Conservation (phyloP, 2,888 invertebrate species). For the Lochmaea crataegi region DNA sequence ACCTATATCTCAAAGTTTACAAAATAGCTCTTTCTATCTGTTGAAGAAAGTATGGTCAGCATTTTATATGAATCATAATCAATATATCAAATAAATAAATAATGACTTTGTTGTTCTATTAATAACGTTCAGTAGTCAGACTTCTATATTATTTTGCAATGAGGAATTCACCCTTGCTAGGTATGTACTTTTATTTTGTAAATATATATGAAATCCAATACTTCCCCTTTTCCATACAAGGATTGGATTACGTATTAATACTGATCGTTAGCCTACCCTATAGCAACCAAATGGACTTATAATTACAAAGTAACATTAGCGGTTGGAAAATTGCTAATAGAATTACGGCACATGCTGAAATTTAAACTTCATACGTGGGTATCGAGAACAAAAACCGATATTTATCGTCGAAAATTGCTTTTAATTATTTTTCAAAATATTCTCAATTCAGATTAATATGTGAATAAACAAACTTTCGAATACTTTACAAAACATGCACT, state of each 20-base stretch:
- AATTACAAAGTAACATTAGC: background rate
- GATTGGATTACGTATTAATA: slow-evolving; percentile 5
- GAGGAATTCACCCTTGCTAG: background rate
- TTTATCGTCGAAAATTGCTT: too few species aligned
- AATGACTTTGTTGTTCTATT: background rate
- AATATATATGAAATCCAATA: slow-evolving; percentile 1
- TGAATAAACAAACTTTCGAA: too few species aligned
- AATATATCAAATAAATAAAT: too few species aligned
- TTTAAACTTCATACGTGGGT: background rate
- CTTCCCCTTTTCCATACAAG: slow-evolving; percentile 7
- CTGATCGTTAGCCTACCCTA: slow-evolving; percentile 3
- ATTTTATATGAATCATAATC: too few species aligned
- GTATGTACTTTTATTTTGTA: background rate
- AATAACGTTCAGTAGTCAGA: background rate
- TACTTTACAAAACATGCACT: too few species aligned
- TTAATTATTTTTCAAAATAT: too few species aligned
- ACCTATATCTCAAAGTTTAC: too few species aligned
- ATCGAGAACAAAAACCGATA: too few species aligned
- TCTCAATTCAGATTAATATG: too few species aligned
- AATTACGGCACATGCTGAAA: background rate
- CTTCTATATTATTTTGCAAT: background rate
- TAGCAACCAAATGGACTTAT: background rate
- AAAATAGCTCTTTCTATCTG: too few species aligned
- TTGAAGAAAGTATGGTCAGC: too few species aligned
- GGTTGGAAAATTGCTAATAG: background rate